These are phyloP conservation scores for Leptinotarsa lineolata DNA, from an alignment of 1,140 invertebrate genomes.

Conservation along the genomic window DNA sequence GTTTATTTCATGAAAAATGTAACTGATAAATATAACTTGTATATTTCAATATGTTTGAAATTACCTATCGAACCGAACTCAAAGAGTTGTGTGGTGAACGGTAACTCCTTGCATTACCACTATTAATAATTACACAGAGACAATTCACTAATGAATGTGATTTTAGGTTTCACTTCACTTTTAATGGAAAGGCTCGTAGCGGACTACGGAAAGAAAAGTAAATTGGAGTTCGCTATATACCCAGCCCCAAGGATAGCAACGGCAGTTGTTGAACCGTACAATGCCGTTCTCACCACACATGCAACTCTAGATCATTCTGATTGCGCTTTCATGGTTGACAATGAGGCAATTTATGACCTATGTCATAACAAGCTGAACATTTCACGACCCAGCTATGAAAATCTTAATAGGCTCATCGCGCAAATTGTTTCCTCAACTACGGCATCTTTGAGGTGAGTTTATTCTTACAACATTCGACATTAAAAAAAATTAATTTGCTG, in stretches of 20 bases:
- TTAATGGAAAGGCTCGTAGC: slow-evolving; percentile 76
- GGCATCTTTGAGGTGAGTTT: slow-evolving; percentile 61
- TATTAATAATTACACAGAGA: background rate
- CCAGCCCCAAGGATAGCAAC: slow-evolving; percentile 68
- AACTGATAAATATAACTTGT: too few species aligned
- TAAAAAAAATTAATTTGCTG: background rate
- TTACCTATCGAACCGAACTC: too few species aligned
- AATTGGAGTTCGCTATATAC: slow-evolving; percentile 77
- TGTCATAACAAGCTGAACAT: slow-evolving; percentile 67
- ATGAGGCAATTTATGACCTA: slow-evolving; percentile 75
- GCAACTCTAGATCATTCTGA: slow-evolving; percentile 66
- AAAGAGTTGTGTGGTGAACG: too few species aligned
- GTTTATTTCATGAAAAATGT: too few species aligned
- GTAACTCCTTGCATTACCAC: background rate
- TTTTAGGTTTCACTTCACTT: slow-evolving; percentile 75
- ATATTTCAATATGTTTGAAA: too few species aligned
- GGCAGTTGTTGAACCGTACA: slow-evolving; percentile 74
- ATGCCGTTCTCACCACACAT: slow-evolving; percentile 66
- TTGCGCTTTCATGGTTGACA: slow-evolving; percentile 68
- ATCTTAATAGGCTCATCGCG: slow-evolving; percentile 67
- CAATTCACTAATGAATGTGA: background rate
- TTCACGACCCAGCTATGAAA: slow-evolving; percentile 65
- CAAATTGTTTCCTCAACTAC: slow-evolving; percentile 78
- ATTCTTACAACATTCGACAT: background rate
- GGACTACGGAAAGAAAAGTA: slow-evolving; percentile 75